Conservation (phyloP, 2,113 vertebrate genomes). For the Illadopsis cleaveri region DNA sequence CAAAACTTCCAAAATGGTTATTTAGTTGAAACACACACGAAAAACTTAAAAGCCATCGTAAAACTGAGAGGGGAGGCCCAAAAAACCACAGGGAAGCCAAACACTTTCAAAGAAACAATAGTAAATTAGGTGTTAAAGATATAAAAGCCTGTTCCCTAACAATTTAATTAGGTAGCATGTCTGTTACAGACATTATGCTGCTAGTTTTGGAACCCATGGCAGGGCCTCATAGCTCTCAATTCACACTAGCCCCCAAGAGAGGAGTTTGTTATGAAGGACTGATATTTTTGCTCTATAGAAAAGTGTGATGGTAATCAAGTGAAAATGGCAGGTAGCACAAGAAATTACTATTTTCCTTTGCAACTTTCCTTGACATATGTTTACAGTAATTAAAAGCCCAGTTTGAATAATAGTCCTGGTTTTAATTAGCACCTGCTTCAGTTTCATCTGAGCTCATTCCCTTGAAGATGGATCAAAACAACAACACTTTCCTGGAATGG, state of each 20-base stretch:
- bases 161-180: conserved; percentile 76
- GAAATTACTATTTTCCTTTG: conserved; percentile 57
- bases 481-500: background rate
- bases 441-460: conserved; percentile 55
- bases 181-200: conserved; percentile 76
- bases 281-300: conserved; percentile 55
- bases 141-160: conserved; percentile 73
- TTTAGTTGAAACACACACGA: conserved; percentile 51
- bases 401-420: conserved; percentile 13
- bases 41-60: conserved; percentile 68
- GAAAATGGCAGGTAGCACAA: conserved; percentile 65
- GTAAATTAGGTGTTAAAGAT: conserved; percentile 81
- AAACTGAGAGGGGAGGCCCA: conserved; percentile 70
- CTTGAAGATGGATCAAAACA: conserved; percentile 26
- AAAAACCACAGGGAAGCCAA: conserved; percentile 73
- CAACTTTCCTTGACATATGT: conserved; percentile 56
- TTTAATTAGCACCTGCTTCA: conserved; percentile 69
- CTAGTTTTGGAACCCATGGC: conserved; percentile 69
- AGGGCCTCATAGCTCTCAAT: conserved; percentile 67
- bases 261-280: conserved; percentile 64
- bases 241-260: conserved; percentile 48
- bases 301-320: conserved; percentile 65
- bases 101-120: conserved; percentile 78
- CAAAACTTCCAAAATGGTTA: conserved; percentile 62
- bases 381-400: conserved; percentile 58